These are phyloP conservation scores for Phasia obesa DNA, from an alignment of 2,888 invertebrate genomes.

Conservation along the genomic window DNA sequence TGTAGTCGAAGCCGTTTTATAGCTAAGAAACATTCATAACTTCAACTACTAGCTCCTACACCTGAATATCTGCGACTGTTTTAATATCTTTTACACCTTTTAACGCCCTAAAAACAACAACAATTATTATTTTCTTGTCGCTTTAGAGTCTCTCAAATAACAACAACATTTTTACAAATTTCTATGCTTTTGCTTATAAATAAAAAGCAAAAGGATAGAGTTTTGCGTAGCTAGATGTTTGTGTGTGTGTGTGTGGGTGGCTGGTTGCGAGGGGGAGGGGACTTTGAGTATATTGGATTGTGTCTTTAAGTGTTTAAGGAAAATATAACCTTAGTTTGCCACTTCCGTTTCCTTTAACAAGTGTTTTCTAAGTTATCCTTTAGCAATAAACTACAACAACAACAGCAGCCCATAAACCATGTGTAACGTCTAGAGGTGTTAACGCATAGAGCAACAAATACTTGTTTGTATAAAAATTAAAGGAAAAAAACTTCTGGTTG, in stretches of 20 bases:
- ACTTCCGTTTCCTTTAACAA: slow-evolving; percentile 70
- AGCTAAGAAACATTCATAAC: slow-evolving; percentile 10
- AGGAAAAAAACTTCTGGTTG: slow-evolving; percentile 71
- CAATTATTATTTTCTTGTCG: slow-evolving; percentile 48
- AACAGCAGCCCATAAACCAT: slow-evolving; percentile 45
- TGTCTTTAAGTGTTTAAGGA: slow-evolving; percentile 66
- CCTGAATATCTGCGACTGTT: slow-evolving; percentile 40
- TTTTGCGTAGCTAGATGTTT: slow-evolving; percentile 21
- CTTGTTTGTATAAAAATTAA: slow-evolving; percentile 58
- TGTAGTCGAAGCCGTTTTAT: slow-evolving; percentile 58
- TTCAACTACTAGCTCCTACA: neutral
- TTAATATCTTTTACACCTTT: slow-evolving; percentile 69
- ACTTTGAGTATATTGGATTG: slow-evolving; percentile 16
- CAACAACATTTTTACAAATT: slow-evolving; percentile 43
- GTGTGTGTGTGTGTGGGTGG: neutral
- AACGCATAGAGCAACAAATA: slow-evolving; percentile 60
- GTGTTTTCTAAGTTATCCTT: slow-evolving; percentile 63
- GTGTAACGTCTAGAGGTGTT: slow-evolving; percentile 65
- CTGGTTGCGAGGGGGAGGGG: slow-evolving; percentile 10
- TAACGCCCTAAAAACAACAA: slow-evolving; percentile 56
- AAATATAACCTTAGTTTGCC: slow-evolving; percentile 70
- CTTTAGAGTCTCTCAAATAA: slow-evolving; percentile 48
- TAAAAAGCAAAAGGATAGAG: slow-evolving; percentile 66
- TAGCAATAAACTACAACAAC: slow-evolving; percentile 49
- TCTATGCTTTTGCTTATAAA: slow-evolving; percentile 17